Percentiles rank a stretch among this genome's conserved stretches.
These are phyloP conservation scores for Atherix ibis DNA, from an alignment of 2,888 invertebrate species.

Conservation along the genomic window DNA sequence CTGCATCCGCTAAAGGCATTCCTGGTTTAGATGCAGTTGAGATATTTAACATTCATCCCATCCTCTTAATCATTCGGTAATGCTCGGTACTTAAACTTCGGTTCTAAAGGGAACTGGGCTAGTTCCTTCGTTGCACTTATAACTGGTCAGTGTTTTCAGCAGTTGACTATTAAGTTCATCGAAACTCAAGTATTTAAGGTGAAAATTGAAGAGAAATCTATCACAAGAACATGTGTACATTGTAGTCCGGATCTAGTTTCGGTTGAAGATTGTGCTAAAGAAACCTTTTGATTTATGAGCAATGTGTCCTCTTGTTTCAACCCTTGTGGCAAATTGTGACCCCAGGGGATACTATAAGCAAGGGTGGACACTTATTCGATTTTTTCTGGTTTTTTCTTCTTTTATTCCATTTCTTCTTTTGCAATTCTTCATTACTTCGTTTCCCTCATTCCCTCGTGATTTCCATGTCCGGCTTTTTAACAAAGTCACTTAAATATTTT, in stretches of 20 bases:
- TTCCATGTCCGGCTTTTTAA: neutral
- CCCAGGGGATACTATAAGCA: slow-evolving; percentile 12
- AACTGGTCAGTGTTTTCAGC: too few relatives aligned
- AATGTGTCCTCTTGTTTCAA: slow-evolving; percentile 12
- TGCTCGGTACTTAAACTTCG: too few relatives aligned
- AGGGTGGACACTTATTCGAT: slow-evolving; percentile 8
- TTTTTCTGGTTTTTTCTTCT: slow-evolving; percentile 5
- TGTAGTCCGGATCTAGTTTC: too few relatives aligned
- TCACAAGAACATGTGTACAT: too few relatives aligned
- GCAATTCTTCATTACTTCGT: slow-evolving; percentile 2
- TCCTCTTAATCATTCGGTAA: neutral
- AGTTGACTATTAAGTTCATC: too few relatives aligned
- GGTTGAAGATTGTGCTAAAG: too few relatives aligned
- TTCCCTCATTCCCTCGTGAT: slow-evolving; percentile 5
- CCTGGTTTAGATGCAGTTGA: too few relatives aligned
- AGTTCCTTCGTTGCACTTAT: slow-evolving; percentile 3
- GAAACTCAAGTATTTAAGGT: too few relatives aligned
- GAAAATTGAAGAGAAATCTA: too few relatives aligned
- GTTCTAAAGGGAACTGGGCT: too few relatives aligned
- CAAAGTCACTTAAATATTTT: too few relatives aligned
- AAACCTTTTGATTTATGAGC: slow-evolving; percentile 12
- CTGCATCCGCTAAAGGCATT: neutral
- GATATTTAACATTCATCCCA: neutral
- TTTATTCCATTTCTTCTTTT: neutral
- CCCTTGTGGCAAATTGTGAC: slow-evolving; percentile 13